These are phyloP conservation scores for Agelastica alni DNA, from an alignment of 2,888 invertebrate species.

Conservation along the genomic window DNA sequence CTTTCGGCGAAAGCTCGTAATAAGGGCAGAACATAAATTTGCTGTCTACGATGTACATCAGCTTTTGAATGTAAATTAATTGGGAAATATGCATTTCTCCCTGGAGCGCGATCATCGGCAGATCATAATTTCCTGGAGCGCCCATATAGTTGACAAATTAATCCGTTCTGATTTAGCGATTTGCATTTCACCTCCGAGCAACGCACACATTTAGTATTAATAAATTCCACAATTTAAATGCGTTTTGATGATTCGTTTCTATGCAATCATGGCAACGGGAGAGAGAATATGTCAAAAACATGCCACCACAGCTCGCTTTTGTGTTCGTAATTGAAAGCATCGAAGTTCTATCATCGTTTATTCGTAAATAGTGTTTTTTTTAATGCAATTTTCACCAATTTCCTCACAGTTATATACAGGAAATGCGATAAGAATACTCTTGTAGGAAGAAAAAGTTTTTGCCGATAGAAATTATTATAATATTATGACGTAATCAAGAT, in stretches of 20 bases:
- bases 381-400: no score
- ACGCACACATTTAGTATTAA: conserved; percentile 43
- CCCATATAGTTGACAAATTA: conserved; percentile 42
- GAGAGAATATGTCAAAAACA: conserved; percentile 49
- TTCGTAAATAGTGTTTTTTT: background rate
- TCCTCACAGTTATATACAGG: no score
- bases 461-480: no score
- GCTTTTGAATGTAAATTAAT: conserved; percentile 29
- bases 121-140: conserved; percentile 33
- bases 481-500: no score
- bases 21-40: no score
- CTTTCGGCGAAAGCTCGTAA: no score
- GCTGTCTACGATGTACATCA: conserved; percentile 17
- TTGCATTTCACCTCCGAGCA: conserved; percentile 36
- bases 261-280: conserved; percentile 37
- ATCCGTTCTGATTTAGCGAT: conserved; percentile 42
- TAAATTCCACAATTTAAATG: conserved; percentile 48
- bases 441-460: no score
- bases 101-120: conserved; percentile 29
- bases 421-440: no score
- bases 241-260: conserved; percentile 38
- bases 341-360: conserved; percentile 5
- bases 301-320: conserved; percentile 30
- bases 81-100: conserved; percentile 28
- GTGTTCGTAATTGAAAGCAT: background rate